Conservation (phyloP, 2,113 vertebrate species). For the Epinephelus moara region DNA sequence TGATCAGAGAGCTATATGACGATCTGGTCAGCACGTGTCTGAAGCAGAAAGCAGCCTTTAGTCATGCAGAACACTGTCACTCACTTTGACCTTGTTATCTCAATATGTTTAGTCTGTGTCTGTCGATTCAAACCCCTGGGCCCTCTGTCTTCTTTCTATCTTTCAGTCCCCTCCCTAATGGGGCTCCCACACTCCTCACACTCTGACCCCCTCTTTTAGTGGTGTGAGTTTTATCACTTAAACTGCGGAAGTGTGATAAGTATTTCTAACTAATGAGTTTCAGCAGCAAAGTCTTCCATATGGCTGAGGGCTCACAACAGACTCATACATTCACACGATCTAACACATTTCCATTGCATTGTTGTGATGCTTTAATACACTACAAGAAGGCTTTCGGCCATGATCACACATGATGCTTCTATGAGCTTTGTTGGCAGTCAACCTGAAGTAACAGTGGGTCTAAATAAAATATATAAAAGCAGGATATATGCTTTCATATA, state of each 20-base stretch:
- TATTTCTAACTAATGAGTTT: conserved; percentile 39
- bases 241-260: conserved; percentile 32
- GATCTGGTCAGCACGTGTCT: conserved; percentile 45
- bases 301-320: conserved; percentile 7
- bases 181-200: conserved; percentile 36
- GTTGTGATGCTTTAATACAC: conserved; percentile 33
- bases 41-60: conserved; percentile 31
- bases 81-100: conserved; percentile 64
- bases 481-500: neutral
- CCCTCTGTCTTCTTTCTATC: conserved; percentile 34
- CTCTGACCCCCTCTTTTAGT: conserved; percentile 45
- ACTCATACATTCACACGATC: neutral
- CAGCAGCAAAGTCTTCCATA: conserved; percentile 16
- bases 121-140: conserved; percentile 51
- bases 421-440: conserved; percentile 1
- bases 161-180: conserved; percentile 38
- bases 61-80: conserved; percentile 48
- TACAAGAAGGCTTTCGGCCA: neutral
- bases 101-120: conserved; percentile 79
- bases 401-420: conserved; percentile 17
- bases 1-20: conserved; percentile 34
- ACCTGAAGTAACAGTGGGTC: neutral
- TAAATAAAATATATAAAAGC: neutral
- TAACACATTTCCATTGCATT: conserved; percentile 19
- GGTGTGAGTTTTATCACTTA: conserved; percentile 44